These are phyloP conservation scores for Silurus asotus DNA, from an alignment of 2,113 vertebrate genomes.

Conservation along the genomic window DNA sequence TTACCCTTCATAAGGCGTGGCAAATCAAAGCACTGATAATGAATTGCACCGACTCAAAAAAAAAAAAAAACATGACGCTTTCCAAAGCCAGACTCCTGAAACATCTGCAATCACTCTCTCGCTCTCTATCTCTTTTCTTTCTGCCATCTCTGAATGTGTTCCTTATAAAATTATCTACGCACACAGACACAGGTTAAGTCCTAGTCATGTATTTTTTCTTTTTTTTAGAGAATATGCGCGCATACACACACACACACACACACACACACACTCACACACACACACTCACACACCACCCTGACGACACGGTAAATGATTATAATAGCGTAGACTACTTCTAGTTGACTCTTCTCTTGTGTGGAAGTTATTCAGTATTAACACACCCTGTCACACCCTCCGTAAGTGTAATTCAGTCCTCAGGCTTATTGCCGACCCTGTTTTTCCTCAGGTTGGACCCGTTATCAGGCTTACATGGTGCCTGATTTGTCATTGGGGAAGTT, in stretches of 20 bases:
- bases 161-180: conserved; percentile 61
- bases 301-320: conserved; percentile 75
- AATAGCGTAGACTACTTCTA: conserved; percentile 72
- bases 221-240: conserved; percentile 70
- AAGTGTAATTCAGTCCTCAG: conserved; percentile 52
- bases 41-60: conserved; percentile 58
- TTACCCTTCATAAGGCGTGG: conserved; percentile 57
- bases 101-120: conserved; percentile 29
- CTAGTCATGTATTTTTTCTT: conserved; percentile 54
- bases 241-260: too few species aligned
- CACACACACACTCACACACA: too few species aligned
- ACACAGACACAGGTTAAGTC: conserved; percentile 55
- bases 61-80: conserved; percentile 48
- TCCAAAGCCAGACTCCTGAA: conserved; percentile 41
- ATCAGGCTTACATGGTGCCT: conserved; percentile 89
- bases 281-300: conserved; percentile 64
- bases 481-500: conserved; percentile 92
- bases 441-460: conserved; percentile 62
- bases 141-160: conserved; percentile 46
- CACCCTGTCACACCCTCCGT: conserved; percentile 71
- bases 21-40: conserved; percentile 69
- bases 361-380: conserved; percentile 65
- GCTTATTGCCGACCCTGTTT: conserved; percentile 68
- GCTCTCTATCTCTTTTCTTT: conserved; percentile 9
- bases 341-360: conserved; percentile 48